Evolutionary conservation across 2,888 invertebrate species (phyloP).

Genomic region (Pyrrhia umbra): DNA sequence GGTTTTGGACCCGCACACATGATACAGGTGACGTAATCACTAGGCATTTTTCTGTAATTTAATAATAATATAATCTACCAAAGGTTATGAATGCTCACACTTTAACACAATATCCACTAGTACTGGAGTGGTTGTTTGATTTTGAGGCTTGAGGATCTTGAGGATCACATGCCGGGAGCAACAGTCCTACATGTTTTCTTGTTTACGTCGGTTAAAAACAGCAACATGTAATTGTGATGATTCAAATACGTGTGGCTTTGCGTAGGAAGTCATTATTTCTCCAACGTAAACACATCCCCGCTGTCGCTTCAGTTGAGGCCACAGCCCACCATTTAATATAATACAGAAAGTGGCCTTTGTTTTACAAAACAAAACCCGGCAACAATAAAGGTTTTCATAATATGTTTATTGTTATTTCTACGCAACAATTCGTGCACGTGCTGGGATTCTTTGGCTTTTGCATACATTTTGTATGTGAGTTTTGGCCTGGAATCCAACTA

Average conservation of each 20-base stretch:
- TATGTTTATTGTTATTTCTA: constrained; percentile 64
- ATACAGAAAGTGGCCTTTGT: constrained; percentile 61
- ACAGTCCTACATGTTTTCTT: too few species aligned
- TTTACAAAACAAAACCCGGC: constrained; percentile 57
- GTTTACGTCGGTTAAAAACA: constrained; percentile 12
- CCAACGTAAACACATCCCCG: constrained; percentile 40
- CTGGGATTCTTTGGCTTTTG: constrained; percentile 54
- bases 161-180: too few species aligned
- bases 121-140: too few species aligned
- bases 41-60: too few species aligned
- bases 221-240: constrained; percentile 15
- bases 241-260: constrained; percentile 42
- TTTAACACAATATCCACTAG: too few species aligned
- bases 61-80: too few species aligned
- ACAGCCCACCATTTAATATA: constrained; percentile 51
- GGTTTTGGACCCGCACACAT: too few species aligned
- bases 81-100: too few species aligned
- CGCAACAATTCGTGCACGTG: constrained; percentile 56
- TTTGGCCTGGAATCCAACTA: constrained; percentile 46
- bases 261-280: constrained; percentile 50
- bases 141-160: too few species aligned
- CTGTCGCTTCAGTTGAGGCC: constrained; percentile 32
- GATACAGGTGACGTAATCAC: too few species aligned
- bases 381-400: constrained; percentile 64
- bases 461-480: constrained; percentile 55